Conservation (phyloP, 2,888 invertebrate species). For the Sussaba pulchella region DNA sequence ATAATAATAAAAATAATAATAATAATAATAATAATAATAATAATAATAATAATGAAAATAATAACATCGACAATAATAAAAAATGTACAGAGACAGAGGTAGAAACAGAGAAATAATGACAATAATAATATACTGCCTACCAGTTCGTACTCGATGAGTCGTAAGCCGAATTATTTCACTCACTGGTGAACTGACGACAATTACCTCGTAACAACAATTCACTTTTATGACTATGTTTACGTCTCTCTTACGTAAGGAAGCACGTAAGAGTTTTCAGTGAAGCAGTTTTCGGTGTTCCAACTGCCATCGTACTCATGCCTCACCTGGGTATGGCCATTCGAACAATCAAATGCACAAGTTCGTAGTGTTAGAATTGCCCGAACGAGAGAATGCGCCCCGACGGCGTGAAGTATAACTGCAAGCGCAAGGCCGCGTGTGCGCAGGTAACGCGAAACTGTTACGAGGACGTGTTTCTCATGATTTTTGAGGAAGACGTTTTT, state of each 20-base stretch:
- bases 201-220: constrained; percentile 28
- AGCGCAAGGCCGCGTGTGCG: background rate
- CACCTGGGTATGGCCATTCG: background rate
- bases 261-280: too few species aligned
- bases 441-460: background rate
- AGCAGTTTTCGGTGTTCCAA: too few species aligned
- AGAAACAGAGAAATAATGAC: too few species aligned
- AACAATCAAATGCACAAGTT: background rate
- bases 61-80: background rate
- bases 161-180: constrained; percentile 18
- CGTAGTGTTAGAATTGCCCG: constrained; percentile 14
- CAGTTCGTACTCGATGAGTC: constrained; percentile 26
- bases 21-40: background rate
- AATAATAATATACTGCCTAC: constrained; percentile 40
- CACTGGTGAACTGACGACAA: constrained; percentile 50
- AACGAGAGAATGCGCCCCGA: constrained; percentile 13
- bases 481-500: constrained; percentile 40
- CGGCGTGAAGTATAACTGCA: background rate
- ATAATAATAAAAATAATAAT: constrained; percentile 22
- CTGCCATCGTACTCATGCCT: constrained; percentile 27
- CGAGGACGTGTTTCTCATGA: constrained; percentile 23
- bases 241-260: too few species aligned
- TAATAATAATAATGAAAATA: background rate
- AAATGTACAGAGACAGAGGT: too few species aligned
- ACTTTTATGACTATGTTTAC: too few species aligned